A percentile compares a stretch with the other conserved stretches of the same genome.
Conservation (phyloP, 2,888 invertebrate genomes). For the Cheiracanthium punctorium region DNA sequence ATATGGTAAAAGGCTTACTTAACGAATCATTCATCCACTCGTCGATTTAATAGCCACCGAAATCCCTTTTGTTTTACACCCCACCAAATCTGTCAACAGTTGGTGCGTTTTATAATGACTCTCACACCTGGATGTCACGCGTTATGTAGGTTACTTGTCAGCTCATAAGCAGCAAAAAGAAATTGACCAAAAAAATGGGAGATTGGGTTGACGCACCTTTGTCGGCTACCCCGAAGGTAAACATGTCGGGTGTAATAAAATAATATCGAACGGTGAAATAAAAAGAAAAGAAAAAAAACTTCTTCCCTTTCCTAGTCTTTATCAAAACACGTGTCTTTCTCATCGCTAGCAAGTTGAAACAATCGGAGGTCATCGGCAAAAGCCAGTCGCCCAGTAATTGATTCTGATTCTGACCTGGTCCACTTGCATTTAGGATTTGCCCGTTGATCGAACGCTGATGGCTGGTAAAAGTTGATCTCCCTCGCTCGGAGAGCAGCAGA, state of each 20-base stretch:
- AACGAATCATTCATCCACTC: too few relatives aligned
- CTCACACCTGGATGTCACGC: neutral
- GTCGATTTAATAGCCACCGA: too few relatives aligned
- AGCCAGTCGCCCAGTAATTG: slow-evolving; percentile 34
- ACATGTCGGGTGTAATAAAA: slow-evolving; percentile 25
- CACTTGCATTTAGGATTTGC: slow-evolving; percentile 26
- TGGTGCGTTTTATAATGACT: neutral
- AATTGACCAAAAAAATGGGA: neutral
- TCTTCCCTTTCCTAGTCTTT: slow-evolving; percentile 22
- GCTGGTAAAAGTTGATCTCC: slow-evolving; percentile 22
- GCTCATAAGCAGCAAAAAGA: neutral
- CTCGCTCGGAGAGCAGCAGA: neutral
- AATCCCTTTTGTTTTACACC: too few relatives aligned
- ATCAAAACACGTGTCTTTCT: slow-evolving; percentile 50
- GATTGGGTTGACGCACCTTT: neutral
- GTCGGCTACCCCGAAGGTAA: slow-evolving; percentile 35
- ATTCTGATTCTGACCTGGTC: slow-evolving; percentile 58
- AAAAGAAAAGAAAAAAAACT: slow-evolving; percentile 13
- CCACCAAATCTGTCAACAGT: neutral
- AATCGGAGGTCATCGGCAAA: slow-evolving; percentile 47
- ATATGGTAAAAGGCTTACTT: too few relatives aligned
- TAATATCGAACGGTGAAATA: neutral
- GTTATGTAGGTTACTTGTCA: neutral
- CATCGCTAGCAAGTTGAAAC: slow-evolving; percentile 13
- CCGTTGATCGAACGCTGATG: neutral